phyloP scores from a whole-genome alignment of 2,888 invertebrate genomes.

The Sphaerophoria taeniata region DNA sequence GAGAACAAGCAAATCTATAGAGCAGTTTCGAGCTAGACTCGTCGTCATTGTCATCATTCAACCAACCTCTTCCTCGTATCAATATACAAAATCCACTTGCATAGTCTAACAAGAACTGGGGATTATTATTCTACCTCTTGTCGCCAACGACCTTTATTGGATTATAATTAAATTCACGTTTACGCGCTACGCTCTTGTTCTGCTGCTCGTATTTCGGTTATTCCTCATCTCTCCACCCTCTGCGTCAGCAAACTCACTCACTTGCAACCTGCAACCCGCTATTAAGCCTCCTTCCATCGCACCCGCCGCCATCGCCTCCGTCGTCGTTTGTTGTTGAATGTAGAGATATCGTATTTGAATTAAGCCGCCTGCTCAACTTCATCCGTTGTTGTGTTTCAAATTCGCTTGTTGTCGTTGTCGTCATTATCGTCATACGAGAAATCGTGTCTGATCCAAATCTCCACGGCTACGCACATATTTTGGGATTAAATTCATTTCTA shows the following conservation, averaged over 20 bases:
- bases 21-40: slow-evolving; percentile 45
- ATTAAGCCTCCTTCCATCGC: not conserved
- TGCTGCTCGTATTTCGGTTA: slow-evolving; percentile 33
- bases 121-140: slow-evolving; percentile 51
- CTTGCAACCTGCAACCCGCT: slow-evolving; percentile 14
- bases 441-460: slow-evolving; percentile 39
- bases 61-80: not conserved
- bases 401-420: slow-evolving; percentile 22
- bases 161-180: slow-evolving; percentile 66
- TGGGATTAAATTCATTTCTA: slow-evolving; percentile 50
- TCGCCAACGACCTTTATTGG: slow-evolving; percentile 61
- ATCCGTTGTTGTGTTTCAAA: slow-evolving; percentile 1
- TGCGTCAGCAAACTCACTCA: not conserved
- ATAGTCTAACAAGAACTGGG: slow-evolving; percentile 46
- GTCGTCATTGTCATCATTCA: not conserved
- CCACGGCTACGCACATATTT: slow-evolving; percentile 39
- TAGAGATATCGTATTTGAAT: slow-evolving; percentile 15
- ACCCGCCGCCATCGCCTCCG: not conserved
- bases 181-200: slow-evolving; percentile 21
- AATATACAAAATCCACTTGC: slow-evolving; percentile 26
- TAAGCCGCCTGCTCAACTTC: not conserved
- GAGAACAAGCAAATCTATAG: not conserved
- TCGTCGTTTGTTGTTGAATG: slow-evolving; percentile 7
- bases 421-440: slow-evolving; percentile 22
- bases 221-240: not conserved